Conservation (phyloP, 1,140 invertebrate species). For the Tetramorium simillimum region DNA sequence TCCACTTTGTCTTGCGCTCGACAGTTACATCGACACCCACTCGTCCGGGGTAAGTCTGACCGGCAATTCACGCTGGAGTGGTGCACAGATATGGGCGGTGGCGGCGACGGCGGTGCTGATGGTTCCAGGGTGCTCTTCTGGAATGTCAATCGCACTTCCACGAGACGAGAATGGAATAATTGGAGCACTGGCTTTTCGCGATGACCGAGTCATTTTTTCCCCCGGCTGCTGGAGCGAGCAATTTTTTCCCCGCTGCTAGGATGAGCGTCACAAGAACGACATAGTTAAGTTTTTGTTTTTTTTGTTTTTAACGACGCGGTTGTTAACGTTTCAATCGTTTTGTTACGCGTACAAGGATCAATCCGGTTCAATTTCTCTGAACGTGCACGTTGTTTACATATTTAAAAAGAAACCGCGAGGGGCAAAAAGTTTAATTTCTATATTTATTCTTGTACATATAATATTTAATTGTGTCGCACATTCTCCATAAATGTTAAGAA, state of each 20-base stretch:
- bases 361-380: background rate
- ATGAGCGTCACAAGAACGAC: background rate
- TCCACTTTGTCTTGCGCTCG: constrained; percentile 62
- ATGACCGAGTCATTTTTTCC: constrained; percentile 34
- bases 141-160: constrained; percentile 25
- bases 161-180: constrained; percentile 42
- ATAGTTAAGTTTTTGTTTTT: background rate
- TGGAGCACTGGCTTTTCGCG: constrained; percentile 32
- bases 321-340: background rate
- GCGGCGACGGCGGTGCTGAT: background rate
- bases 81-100: background rate
- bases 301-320: background rate
- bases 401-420: background rate
- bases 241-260: background rate
- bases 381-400: background rate
- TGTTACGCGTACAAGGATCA: background rate
- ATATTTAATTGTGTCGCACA: background rate
- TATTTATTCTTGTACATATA: background rate
- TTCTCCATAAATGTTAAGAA: background rate
- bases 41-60: constrained; percentile 50
- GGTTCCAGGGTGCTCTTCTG: constrained; percentile 4
- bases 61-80: constrained; percentile 26
- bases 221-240: background rate
- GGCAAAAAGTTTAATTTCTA: background rate
- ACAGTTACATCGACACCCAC: constrained; percentile 58